Percentiles rank a stretch among this genome's conserved stretches.
Evolutionary conservation across 2,888 invertebrate genomes (phyloP).

Genomic region (Spatulosminthurus flaviceps): DNA sequence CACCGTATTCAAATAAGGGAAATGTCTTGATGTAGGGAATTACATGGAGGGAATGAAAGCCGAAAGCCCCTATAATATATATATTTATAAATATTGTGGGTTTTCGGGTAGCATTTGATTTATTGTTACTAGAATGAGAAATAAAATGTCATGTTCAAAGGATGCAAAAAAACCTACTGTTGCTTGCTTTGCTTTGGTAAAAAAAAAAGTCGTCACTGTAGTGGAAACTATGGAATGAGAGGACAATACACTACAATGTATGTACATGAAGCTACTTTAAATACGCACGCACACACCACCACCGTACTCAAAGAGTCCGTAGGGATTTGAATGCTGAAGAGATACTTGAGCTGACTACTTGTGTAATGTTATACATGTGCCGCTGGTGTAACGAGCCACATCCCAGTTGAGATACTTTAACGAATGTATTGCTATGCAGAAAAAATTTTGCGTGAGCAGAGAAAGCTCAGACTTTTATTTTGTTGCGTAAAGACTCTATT

Average conservation of each 20-base stretch:
- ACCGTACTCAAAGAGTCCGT: neutral
- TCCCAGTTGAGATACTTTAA: conserved; percentile 11
- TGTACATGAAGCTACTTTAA: too few species aligned
- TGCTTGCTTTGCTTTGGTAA: too few species aligned
- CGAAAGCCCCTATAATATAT: neutral
- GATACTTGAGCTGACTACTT: neutral
- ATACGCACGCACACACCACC: too few species aligned
- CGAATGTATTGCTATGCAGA: neutral
- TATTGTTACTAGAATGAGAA: neutral
- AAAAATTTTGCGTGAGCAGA: neutral
- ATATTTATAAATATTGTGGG: neutral
- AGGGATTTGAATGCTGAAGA: neutral
- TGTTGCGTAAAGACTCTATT: too few species aligned
- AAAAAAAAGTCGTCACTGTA: too few species aligned
- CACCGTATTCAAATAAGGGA: too few species aligned
- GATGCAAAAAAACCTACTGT: too few species aligned
- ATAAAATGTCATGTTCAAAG: neutral
- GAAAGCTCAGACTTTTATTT: too few species aligned
- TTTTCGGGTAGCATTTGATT: neutral
- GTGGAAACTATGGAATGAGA: too few species aligned
- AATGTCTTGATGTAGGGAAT: neutral
- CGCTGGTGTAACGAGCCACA: conserved; percentile 1
- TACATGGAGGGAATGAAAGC: neutral
- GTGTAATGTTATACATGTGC: neutral
- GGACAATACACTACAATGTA: too few species aligned